phyloP scores from a whole-genome alignment of 2,888 invertebrate genomes.

The Morinoia aosen region DNA sequence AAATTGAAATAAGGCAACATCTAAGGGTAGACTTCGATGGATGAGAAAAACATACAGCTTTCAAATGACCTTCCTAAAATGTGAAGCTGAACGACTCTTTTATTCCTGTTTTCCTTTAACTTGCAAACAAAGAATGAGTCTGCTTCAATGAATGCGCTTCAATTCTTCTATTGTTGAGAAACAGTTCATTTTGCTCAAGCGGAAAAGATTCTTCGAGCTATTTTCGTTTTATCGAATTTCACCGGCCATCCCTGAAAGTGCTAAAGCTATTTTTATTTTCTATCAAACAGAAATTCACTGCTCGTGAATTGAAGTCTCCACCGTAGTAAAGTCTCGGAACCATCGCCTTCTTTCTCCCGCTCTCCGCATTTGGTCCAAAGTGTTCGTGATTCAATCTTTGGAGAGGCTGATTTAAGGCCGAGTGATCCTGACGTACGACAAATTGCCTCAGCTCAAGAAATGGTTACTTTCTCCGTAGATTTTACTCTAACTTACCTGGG shows the following conservation, averaged over 20 bases:
- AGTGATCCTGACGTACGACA: slow-evolving; percentile 50
- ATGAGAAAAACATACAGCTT: neutral
- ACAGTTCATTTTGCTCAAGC: neutral
- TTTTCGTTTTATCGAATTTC: neutral
- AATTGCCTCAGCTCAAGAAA: slow-evolving; percentile 46
- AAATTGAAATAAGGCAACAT: neutral
- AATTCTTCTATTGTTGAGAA: neutral
- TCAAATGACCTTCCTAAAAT: neutral
- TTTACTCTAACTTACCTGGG: slow-evolving; percentile 26
- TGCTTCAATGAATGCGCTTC: neutral
- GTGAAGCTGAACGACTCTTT: neutral
- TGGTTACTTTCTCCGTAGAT: slow-evolving; percentile 43
- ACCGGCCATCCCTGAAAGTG: neutral
- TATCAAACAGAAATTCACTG: neutral
- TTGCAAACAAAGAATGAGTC: neutral
- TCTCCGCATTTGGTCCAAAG: slow-evolving; percentile 14
- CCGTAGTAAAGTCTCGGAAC: neutral
- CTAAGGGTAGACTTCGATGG: neutral
- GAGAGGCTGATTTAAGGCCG: slow-evolving; percentile 45
- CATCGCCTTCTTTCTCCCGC: neutral
- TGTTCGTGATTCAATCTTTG: slow-evolving; percentile 47
- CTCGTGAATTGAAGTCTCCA: neutral
- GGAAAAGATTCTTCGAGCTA: neutral
- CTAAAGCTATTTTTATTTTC: neutral
- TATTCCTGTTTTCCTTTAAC: neutral